These are phyloP conservation scores for Elegia similella DNA, from an alignment of 2,888 invertebrate genomes.

Conservation along the genomic window DNA sequence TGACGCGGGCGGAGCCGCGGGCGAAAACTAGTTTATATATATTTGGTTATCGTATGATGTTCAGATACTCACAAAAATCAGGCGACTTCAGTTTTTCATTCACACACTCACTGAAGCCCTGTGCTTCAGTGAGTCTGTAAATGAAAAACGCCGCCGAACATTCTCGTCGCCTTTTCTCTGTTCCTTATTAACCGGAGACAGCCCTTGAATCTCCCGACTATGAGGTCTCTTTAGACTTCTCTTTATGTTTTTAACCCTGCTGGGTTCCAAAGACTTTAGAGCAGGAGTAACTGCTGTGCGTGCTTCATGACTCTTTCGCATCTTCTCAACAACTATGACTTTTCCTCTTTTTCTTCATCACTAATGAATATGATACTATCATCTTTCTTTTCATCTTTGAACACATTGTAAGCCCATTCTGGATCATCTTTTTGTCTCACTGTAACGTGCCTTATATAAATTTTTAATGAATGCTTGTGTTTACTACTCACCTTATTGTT, in stretches of 20 bases:
- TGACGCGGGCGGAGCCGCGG: too few relatives aligned
- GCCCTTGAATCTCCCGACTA: slow-evolving; percentile 60
- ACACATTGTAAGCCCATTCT: slow-evolving; percentile 48
- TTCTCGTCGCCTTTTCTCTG: slow-evolving; percentile 40
- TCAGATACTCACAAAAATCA: slow-evolving; percentile 55
- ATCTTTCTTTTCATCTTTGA: slow-evolving; percentile 38
- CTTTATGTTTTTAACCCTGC: slow-evolving; percentile 58
- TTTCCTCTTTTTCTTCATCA: slow-evolving; percentile 39
- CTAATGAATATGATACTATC: slow-evolving; percentile 38
- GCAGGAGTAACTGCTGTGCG: slow-evolving; percentile 43
- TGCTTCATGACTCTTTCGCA: slow-evolving; percentile 28
- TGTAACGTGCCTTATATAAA: slow-evolving; percentile 50
- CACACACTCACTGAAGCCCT: slow-evolving; percentile 39
- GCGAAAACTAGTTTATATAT: too few relatives aligned
- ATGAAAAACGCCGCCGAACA: slow-evolving; percentile 46
- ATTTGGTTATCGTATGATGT: too few relatives aligned
- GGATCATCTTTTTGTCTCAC: slow-evolving; percentile 38
- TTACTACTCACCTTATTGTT: slow-evolving; percentile 20
- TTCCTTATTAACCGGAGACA: slow-evolving; percentile 42
- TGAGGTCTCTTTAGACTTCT: slow-evolving; percentile 65
- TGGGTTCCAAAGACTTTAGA: slow-evolving; percentile 45
- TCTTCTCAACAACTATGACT: slow-evolving; percentile 29
- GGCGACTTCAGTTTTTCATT: slow-evolving; percentile 40
- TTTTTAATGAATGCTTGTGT: slow-evolving; percentile 25
- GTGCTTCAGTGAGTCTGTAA: too few relatives aligned